A percentile compares a stretch with the other conserved stretches of the same genome.
Evolutionary conservation across 64 coral and sea anemone genomes (phyloP).

Genomic region (Pachyseris speciosa): DNA sequence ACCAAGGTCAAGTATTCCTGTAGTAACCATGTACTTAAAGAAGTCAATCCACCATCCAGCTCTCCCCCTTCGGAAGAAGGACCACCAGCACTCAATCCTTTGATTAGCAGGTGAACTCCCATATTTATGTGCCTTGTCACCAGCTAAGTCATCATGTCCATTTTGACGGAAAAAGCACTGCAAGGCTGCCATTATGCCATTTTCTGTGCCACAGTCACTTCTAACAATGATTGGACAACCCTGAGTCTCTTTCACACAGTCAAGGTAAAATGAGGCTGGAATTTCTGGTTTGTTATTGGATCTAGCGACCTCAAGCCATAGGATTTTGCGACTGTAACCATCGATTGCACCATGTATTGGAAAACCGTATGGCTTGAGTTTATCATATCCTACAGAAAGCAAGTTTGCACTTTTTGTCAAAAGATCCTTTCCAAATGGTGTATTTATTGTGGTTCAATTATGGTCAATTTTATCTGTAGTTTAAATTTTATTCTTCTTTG

Average conservation of each 20-base stretch:
- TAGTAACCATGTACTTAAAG: slow-evolving; percentile 7
- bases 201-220: slow-evolving; percentile 48
- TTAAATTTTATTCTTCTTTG: background rate
- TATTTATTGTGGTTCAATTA: background rate
- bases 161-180: slow-evolving; percentile 8
- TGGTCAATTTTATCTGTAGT: background rate
- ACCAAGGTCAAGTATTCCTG: slow-evolving; percentile 20
- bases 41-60: slow-evolving; percentile 37
- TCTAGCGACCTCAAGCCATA: slow-evolving; percentile 20
- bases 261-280: background rate
- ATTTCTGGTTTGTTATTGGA: slow-evolving; percentile 35
- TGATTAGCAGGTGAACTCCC: slow-evolving; percentile 31
- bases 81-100: slow-evolving; percentile 45
- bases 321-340: slow-evolving; percentile 36
- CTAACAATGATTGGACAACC: slow-evolving; percentile 23
- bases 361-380: slow-evolving; percentile 35
- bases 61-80: slow-evolving; percentile 1
- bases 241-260: slow-evolving; percentile 1
- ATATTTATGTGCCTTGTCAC: slow-evolving; percentile 15
- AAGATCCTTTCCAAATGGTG: background rate
- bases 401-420: background rate
- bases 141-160: background rate
- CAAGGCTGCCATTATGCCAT: slow-evolving; percentile 23
- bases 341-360: slow-evolving; percentile 24
- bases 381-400: slow-evolving; percentile 37